These are phyloP conservation scores for Drosophila tsacasi DNA, from an alignment of 1,140 invertebrate species.

Conservation along the genomic window DNA sequence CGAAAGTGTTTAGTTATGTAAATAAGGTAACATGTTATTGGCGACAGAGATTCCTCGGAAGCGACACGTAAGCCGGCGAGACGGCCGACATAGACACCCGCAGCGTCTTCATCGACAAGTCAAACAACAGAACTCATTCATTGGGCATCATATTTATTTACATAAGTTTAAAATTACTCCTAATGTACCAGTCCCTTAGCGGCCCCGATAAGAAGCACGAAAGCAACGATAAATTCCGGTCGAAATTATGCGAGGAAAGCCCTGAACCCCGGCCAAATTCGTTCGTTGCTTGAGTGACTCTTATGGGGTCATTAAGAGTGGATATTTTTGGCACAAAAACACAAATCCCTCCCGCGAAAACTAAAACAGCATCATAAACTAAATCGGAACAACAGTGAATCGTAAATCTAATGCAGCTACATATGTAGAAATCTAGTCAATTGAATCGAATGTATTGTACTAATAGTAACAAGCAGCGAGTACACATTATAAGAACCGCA, in stretches of 20 bases:
- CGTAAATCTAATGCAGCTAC: slow-evolving; percentile 65
- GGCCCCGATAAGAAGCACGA: not conserved
- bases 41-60: slow-evolving; percentile 61
- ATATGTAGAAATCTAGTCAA: slow-evolving; percentile 82
- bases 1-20: slow-evolving; percentile 96
- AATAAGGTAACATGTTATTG: slow-evolving; percentile 78
- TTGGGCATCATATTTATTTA: slow-evolving; percentile 60
- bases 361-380: slow-evolving; percentile 34
- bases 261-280: not conserved
- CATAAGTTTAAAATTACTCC: slow-evolving; percentile 54
- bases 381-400: slow-evolving; percentile 47
- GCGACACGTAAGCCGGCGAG: slow-evolving; percentile 25
- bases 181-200: slow-evolving; percentile 28
- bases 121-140: slow-evolving; percentile 59
- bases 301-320: slow-evolving; percentile 20
- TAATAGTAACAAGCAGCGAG: slow-evolving; percentile 60
- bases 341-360: slow-evolving; percentile 70
- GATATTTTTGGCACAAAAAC: slow-evolving; percentile 39
- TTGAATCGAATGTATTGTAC: slow-evolving; percentile 82
- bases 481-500: slow-evolving; percentile 38
- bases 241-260: not conserved
- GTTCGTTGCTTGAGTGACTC: not conserved
- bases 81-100: slow-evolving; percentile 27
- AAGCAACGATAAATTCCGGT: slow-evolving; percentile 6
- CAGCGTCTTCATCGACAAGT: slow-evolving; percentile 58